Percentiles rank a stretch among this genome's conserved stretches.
These are phyloP conservation scores for Pristionchus entomophagus DNA, from an alignment of 2,888 invertebrate genomes.

Conservation along the genomic window DNA sequence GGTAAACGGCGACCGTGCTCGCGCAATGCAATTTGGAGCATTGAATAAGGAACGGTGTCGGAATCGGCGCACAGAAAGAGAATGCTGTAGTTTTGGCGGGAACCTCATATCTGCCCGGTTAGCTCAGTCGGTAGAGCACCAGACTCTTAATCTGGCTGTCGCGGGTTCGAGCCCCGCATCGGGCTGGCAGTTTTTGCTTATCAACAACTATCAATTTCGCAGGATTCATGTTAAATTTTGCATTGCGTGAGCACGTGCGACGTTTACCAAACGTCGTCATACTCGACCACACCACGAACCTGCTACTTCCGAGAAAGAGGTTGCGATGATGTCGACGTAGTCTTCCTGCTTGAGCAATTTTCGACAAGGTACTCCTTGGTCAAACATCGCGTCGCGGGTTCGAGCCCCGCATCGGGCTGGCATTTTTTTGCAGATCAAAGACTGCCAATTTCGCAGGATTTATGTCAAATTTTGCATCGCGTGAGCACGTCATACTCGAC, in stretches of 20 bases:
- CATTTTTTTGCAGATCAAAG: too few species aligned
- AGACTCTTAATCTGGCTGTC: constrained; percentile 65
- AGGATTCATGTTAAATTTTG: too few species aligned
- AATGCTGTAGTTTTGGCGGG: not conserved
- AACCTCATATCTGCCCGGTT: too few species aligned
- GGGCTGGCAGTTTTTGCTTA: too few species aligned
- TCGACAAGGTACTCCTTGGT: not conserved
- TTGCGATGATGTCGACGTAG: constrained; percentile 92
- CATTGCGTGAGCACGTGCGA: too few species aligned
- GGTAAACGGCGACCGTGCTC: not conserved
- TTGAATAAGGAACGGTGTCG: not conserved
- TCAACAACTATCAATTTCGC: too few species aligned
- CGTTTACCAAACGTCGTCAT: too few species aligned
- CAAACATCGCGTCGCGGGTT: constrained; percentile 65
- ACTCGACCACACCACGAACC: too few species aligned
- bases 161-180: constrained; percentile 65
- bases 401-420: constrained; percentile 63
- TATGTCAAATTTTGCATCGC: too few species aligned
- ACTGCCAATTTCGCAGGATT: too few species aligned
- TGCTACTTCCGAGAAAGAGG: constrained; percentile 92
- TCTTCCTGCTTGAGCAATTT: constrained; percentile 79
- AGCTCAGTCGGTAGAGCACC: constrained; percentile 66
- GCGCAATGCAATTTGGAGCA: not conserved
- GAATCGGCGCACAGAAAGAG: too few species aligned
- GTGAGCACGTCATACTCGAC: too few species aligned